Conservation (phyloP, 2,113 vertebrate species). For the Dryoscopus gambensis region DNA sequence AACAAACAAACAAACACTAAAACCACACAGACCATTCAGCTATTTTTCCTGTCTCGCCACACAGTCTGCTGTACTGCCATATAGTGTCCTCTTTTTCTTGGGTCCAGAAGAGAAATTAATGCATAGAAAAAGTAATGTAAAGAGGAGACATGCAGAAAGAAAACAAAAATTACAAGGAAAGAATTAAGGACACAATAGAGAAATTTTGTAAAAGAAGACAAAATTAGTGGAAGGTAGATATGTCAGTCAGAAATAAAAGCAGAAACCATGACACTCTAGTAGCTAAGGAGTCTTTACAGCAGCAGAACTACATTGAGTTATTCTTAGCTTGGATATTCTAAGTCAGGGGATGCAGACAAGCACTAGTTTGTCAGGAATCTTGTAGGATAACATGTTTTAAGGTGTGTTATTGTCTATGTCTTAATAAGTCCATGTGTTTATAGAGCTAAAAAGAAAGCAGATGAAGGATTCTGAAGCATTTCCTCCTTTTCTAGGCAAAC, state of each 20-base stretch:
- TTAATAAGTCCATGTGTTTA: background rate
- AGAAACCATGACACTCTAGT: rapidly evolving
- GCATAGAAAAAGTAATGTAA: background rate
- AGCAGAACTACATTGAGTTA: background rate
- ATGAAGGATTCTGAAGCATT: background rate
- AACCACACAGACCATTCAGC: background rate
- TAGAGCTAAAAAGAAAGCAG: background rate
- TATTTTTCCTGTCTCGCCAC: background rate
- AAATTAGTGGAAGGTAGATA: background rate
- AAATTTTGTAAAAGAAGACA: background rate
- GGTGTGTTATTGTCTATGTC: background rate
- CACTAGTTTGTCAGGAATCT: background rate
- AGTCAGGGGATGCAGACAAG: background rate
- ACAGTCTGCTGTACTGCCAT: background rate
- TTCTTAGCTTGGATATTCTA: background rate
- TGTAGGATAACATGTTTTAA: background rate
- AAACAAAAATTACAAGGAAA: background rate
- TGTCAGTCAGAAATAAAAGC: background rate
- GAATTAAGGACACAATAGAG: background rate
- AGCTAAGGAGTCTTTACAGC: background rate
- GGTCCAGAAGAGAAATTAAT: background rate
- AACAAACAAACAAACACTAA: too few relatives aligned
- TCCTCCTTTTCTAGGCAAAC: background rate
- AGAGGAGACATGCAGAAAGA: background rate
- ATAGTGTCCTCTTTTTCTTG: background rate